Evolutionary conservation across 1,140 invertebrate species (phyloP).

Genomic region (Radopholus similis): DNA sequence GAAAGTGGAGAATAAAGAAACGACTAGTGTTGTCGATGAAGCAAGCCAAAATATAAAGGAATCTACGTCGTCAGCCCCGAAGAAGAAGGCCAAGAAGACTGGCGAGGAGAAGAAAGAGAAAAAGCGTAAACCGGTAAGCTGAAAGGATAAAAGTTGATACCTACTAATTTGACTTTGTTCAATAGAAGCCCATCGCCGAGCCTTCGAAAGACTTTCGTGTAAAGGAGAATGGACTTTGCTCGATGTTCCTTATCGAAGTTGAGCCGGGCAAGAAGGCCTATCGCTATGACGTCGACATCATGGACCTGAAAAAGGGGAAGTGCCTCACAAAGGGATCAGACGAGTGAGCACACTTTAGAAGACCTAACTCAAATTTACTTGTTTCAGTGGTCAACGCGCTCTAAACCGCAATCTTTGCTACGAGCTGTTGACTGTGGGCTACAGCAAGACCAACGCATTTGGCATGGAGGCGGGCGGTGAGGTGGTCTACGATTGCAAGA

Average conservation of each 20-base stretch:
- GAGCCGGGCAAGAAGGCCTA: slow-evolving; percentile 31
- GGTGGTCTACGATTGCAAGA: slow-evolving; percentile 30
- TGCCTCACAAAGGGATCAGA: slow-evolving; percentile 27
- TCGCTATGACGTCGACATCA: slow-evolving; percentile 35
- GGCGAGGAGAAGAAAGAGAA: not conserved
- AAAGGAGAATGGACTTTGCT: slow-evolving; percentile 28
- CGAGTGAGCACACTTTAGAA: slow-evolving; percentile 11
- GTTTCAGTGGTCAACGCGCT: slow-evolving; percentile 28
- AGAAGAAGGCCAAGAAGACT: too few species aligned
- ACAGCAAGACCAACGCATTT: slow-evolving; percentile 21
- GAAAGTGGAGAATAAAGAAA: too few species aligned
- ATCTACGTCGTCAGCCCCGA: too few species aligned
- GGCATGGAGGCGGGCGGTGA: slow-evolving; percentile 22
- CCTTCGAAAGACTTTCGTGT: slow-evolving; percentile 22
- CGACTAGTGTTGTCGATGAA: too few species aligned
- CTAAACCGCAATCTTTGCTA: slow-evolving; percentile 34
- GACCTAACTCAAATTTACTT: not conserved
- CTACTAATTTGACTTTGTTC: not conserved
- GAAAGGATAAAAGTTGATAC: not conserved
- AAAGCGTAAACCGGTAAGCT: not conserved
- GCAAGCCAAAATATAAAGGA: too few species aligned
- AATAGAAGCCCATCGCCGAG: slow-evolving; percentile 16
- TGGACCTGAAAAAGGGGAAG: slow-evolving; percentile 16
- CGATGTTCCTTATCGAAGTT: slow-evolving; percentile 30
- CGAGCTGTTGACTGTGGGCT: slow-evolving; percentile 26